phyloP scores from a whole-genome alignment of 2,888 invertebrate genomes.

The Pseudanteris insignis region DNA sequence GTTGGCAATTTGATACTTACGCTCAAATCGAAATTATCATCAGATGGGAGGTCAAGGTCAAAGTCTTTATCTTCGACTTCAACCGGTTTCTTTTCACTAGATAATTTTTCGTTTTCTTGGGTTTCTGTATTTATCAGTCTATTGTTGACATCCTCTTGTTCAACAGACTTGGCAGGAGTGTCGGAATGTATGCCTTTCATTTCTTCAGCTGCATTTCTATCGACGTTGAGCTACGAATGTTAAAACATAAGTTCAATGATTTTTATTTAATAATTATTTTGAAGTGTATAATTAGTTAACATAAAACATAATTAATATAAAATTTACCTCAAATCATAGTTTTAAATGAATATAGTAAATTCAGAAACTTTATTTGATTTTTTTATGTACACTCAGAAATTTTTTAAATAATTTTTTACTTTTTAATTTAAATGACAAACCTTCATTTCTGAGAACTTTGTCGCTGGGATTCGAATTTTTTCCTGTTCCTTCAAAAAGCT shows the following conservation, averaged over 20 bases:
- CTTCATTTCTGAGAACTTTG: conserved; percentile 65
- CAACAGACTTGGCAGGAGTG: conserved; percentile 35
- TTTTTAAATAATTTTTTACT: too few relatives aligned
- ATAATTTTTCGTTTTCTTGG: conserved; percentile 50
- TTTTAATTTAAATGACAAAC: neutral
- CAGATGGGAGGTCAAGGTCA: conserved; percentile 85
- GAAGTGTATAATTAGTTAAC: too few relatives aligned
- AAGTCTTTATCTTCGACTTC: conserved; percentile 75
- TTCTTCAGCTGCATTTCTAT: conserved; percentile 77
- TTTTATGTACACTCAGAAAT: too few relatives aligned
- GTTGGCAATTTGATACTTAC: conserved; percentile 69
- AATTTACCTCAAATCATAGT: too few relatives aligned
- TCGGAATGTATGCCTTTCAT: conserved; percentile 72
- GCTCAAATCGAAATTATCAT: conserved; percentile 80
- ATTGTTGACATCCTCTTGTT: conserved; percentile 44
- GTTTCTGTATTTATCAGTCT: conserved; percentile 50
- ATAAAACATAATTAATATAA: too few relatives aligned
- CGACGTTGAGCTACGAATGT: conserved; percentile 74
- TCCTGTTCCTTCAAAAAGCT: conserved; percentile 70
- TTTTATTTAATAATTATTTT: too few relatives aligned
- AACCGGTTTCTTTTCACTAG: conserved; percentile 56
- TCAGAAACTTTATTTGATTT: too few relatives aligned
- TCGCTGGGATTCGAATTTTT: conserved; percentile 70
- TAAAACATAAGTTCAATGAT: too few relatives aligned
- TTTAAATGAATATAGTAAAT: too few relatives aligned